These are phyloP conservation scores for Eupeodes latifasciatus DNA, from an alignment of 2,888 invertebrate genomes.

Conservation along the genomic window DNA sequence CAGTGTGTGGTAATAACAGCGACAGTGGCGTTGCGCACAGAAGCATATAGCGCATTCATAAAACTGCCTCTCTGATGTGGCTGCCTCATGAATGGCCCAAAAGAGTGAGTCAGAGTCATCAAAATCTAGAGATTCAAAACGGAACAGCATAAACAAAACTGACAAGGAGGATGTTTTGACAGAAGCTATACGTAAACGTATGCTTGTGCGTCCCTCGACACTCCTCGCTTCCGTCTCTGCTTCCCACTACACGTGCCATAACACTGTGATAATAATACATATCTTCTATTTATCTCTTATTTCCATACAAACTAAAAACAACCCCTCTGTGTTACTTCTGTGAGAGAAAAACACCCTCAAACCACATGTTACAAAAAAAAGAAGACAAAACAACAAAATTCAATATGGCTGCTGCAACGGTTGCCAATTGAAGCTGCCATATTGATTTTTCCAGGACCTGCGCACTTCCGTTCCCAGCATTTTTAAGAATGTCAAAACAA, in stretches of 20 bases:
- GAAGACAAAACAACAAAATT: conserved; percentile 26
- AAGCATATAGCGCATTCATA: conserved; percentile 28
- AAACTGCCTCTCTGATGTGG: not conserved
- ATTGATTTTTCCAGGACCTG: conserved; percentile 72
- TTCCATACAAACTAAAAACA: not conserved
- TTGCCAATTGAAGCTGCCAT: conserved; percentile 53
- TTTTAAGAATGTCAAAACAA: conserved; percentile 62
- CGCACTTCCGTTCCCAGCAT: conserved; percentile 49
- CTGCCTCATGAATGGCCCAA: conserved; percentile 61
- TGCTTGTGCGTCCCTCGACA: not conserved
- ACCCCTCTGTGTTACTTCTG: not conserved
- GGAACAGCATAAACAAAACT: conserved; percentile 63
- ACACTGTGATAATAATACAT: conserved; percentile 14
- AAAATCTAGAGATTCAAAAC: conserved; percentile 7
- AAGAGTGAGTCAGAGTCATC: conserved; percentile 49
- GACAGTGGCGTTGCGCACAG: conserved; percentile 1
- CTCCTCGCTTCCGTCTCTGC: not conserved
- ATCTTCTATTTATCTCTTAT: conserved; percentile 14
- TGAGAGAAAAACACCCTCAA: conserved; percentile 18
- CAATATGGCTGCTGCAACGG: conserved; percentile 66
- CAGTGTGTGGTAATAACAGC: not conserved
- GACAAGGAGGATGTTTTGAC: conserved; percentile 35
- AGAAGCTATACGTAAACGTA: conserved; percentile 1
- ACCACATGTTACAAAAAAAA: conserved; percentile 56
- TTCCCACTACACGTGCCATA: conserved; percentile 60